Base-by-base conservation (phyloP, 2,113 vertebrate species). In the Phylloscopus trochiloides region DNA sequence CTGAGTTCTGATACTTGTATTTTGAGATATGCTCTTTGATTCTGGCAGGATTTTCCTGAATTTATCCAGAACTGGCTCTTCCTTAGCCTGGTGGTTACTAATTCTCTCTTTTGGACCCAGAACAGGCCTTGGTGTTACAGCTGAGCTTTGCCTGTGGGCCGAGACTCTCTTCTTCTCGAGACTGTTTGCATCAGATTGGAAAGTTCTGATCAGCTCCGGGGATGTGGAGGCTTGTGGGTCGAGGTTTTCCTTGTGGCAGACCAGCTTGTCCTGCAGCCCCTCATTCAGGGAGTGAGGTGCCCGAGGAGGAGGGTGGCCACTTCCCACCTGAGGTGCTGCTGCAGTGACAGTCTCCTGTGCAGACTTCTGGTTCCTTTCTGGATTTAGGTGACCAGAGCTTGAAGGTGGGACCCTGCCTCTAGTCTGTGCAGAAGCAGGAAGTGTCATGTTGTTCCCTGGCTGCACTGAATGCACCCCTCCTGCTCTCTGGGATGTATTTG, bases 201-300 rank as follows among this genome's bases (percentile, higher is more conserved):
- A 51, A 63, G 5, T 14, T 25, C 34, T 52, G 25, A 9, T 25
- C 28, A 31, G 52, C 32, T 34, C 14, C 9, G 10, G 31, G 4
- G 17, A 11, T 7, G 29, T 9, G 13, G 68, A 31, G 13, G 15
- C 9, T 40, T 0, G 48, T 20, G 79, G 90, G 16, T 3, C 5
- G 4, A 89, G 4, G 6, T 97, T 98, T n/a, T 98, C 97, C 65
- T 97, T 97, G 80, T 61, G 25, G 34, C 47, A 32, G 19, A 52
- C 59, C 1, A 36, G 38, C 70, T 87, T 92, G 34, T 91, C 92
- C 34, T 42, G 51, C 68, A 73, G 58, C 31, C 12, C 40, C 22
- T 80, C 24, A 13, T 7, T 29, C 8, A 29, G 54, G 28, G 38
- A 66, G 19, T 32, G 10, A 32, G 54, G 16, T 47, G 38, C 24